Evolutionary conservation across 2,888 invertebrate genomes (phyloP), one percentile per base, ranked within the genome.

Genomic region (Rhabditophanes sp.): DNA sequence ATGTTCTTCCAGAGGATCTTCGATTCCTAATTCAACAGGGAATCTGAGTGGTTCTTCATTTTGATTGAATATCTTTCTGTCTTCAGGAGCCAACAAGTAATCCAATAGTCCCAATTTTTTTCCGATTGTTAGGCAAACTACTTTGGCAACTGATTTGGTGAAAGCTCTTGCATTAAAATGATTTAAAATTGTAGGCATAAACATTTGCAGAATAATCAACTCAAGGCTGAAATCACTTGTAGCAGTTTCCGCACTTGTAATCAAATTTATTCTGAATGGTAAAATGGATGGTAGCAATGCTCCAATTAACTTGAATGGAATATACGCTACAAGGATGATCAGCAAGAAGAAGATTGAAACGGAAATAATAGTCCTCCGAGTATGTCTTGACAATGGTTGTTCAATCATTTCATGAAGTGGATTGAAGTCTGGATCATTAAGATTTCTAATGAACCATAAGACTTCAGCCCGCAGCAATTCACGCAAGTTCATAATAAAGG

Each of bases 381-480:
- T 76, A 65, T 96, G 93, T 25, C 80, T 75, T 59, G 84, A 71
- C 23, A 93, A 83, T 2, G 93, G 83, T 20, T 88, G 72, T 65
- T 93, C 90, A 48, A 96, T 93, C 93, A 96, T 93, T 76, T 74
- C 85, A 72, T 85, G 88, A 41, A 96, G 88, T 5, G 96, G 96
- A 70, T 90, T 93, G 63, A 96, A 96, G 62, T 96, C 93, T 0
- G 96, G 93, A 70, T 96, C 93, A 68, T 96, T 96, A 38, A 96
- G 73, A 67, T 96, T 96, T 49, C 90, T 75, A 53, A 96, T 73
- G 68, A 96, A 96, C 93, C 93, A 96, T 2, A 96, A 72, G 0
- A 93, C 88, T 0, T 96, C 96, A 0, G 96, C 96, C 33, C 96
- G 74, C 22, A 96, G 66, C 14, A 56, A 30, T 69, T 96, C 93